Evolutionary conservation across 1,140 invertebrate genomes (phyloP).

Genomic region (Pentalonia nigronervosa): DNA sequence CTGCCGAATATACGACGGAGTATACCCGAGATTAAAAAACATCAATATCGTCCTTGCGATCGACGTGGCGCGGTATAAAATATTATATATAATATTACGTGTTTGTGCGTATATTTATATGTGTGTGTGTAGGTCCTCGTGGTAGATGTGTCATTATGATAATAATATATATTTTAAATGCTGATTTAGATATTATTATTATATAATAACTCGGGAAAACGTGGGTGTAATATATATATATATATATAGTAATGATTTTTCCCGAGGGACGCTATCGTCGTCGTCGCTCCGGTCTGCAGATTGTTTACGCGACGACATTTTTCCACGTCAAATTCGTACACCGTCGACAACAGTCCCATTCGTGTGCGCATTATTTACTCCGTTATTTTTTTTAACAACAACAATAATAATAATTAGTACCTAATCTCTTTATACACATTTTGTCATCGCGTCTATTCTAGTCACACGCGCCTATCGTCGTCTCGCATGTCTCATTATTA

Average conservation of each 20-base stretch:
- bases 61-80: background rate
- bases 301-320: background rate
- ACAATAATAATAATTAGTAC: background rate
- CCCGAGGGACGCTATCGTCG: background rate
- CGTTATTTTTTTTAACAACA: background rate
- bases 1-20: background rate
- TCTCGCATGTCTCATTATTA: background rate
- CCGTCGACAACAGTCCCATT: background rate
- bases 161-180: background rate
- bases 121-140: background rate
- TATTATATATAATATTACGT: background rate
- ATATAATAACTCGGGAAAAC: background rate
- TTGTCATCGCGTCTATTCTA: background rate
- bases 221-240: background rate
- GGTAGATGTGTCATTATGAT: background rate
- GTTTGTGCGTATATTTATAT: background rate
- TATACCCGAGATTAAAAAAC: constrained; percentile 38
- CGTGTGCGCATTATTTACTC: background rate
- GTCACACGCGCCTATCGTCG: background rate
- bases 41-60: constrained; percentile 36
- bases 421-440: background rate
- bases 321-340: background rate
- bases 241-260: background rate
- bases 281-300: background rate
- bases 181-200: background rate